A percentile compares a stretch with the other conserved stretches of the same genome.
These are phyloP conservation scores for Caenorhabditis sp. DNA, from an alignment of 2,888 invertebrate genomes.

Conservation along the genomic window DNA sequence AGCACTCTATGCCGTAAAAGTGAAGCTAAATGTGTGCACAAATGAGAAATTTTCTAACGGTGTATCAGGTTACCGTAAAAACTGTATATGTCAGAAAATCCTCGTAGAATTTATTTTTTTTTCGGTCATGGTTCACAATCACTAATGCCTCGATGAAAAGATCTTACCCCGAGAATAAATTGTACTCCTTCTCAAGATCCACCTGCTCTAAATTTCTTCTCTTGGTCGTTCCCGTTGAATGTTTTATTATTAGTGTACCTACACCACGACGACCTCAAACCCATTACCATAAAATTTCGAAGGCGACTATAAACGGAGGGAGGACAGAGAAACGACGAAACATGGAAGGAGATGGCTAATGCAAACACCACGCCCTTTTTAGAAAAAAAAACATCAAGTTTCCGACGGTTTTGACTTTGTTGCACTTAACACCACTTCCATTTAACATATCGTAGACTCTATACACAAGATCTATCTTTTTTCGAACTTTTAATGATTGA, in stretches of 20 bases:
- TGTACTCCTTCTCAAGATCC: not conserved
- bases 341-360: constrained; percentile 21
- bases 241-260: constrained; percentile 33
- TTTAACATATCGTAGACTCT: not conserved
- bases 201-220: constrained; percentile 1
- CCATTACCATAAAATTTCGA: constrained; percentile 53
- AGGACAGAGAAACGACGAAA: not conserved
- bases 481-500: constrained; percentile 13
- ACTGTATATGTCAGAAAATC: too few relatives aligned
- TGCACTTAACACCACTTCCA: not conserved
- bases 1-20: too few relatives aligned
- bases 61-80: too few relatives aligned
- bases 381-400: constrained; percentile 11
- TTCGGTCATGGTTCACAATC: too few relatives aligned
- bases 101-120: not conserved
- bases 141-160: too few relatives aligned
- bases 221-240: not conserved
- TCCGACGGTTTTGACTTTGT: constrained; percentile 1
- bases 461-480: not conserved
- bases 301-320: constrained; percentile 46
- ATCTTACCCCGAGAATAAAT: not conserved
- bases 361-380: constrained; percentile 56
- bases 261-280: constrained; percentile 17
- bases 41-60: too few relatives aligned
- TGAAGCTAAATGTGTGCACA: too few relatives aligned